A percentile compares a stretch with the other conserved stretches of the same genome.
phyloP scores from a whole-genome alignment of 2,888 invertebrate species.

The Conus canariensis region DNA sequence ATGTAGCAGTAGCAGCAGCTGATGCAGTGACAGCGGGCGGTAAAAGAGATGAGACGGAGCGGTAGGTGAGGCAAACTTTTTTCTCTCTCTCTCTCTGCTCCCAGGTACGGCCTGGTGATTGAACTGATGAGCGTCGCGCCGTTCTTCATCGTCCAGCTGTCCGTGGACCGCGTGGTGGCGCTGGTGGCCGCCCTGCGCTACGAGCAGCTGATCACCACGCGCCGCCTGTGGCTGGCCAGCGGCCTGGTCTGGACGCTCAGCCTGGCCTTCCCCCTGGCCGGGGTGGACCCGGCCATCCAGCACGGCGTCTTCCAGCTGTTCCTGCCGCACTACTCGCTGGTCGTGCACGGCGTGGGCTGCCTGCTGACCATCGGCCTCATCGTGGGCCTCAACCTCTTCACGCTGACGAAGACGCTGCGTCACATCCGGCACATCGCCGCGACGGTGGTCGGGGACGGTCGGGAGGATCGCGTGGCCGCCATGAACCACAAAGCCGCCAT shows the following conservation, averaged over 20 bases:
- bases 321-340: not conserved
- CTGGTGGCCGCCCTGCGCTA: conserved; percentile 7
- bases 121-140: not conserved
- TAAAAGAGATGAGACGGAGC: no score
- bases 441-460: not conserved
- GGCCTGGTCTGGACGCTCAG: not conserved
- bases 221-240: not conserved
- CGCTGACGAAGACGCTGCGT: not conserved
- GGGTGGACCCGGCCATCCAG: not conserved
- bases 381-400: not conserved
- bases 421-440: conserved; percentile 1
- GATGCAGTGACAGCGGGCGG: no score
- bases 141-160: not conserved
- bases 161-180: conserved; percentile 6
- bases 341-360: not conserved
- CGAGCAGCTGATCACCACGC: not conserved
- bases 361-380: not conserved
- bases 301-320: conserved; percentile 5
- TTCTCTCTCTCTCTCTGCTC: not conserved
- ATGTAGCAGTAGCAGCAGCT: no score
- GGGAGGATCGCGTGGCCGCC: not conserved
- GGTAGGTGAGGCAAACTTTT: no score
- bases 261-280: not conserved
- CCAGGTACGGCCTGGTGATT: not conserved
- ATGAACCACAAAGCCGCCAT: conserved; percentile 13